Base-by-base conservation (phyloP, 2,797 vertebrate species). In the Carapus acus region DNA sequence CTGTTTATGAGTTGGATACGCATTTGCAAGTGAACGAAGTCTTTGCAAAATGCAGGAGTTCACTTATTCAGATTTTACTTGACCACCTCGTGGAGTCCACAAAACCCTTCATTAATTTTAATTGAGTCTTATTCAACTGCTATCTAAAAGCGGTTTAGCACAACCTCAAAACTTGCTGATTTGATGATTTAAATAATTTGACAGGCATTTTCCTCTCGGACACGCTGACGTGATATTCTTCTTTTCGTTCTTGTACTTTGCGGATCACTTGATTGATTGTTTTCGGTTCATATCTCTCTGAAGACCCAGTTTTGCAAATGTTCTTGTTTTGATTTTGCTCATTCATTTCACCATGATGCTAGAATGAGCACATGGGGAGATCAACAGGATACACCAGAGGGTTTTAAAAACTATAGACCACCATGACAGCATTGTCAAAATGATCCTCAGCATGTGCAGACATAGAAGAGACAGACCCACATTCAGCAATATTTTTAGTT, bases 1-100 rank as follows among this genome's bases (percentile, higher is more conserved):
- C 45, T 15, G 4, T 58, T 46, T 57, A 23, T 43, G 4, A 9
- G 27, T 31, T 45, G 7, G n/a, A n/a, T n/a, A n/a, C n/a, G n/a
- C n/a, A n/a, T n/a, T n/a, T n/a, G n/a, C n/a, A n/a, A n/a, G n/a
- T n/a, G n/a, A n/a, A n/a, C n/a, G 8, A 33, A 33, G 31, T 11
- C 11, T 13, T 33, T 33, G 31, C 31, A 9, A 27, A 27, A 47
- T 29, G 48, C 19, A 13, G 15, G 11, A 20, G 16, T 47, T 43
- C 9, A 48, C 39, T 2, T 38, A 41, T 44, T 8, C 3, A 9
- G 7, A 24, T 51, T 37, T 43, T 24, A 5, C 13, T 38, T 6
- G 6, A 21, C 21, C 18, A 40, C 9, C 18, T 27, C n/a, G 17
- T 11, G 12, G 15, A 24, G 11, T 24, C 19, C 22, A 17, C 11